These are phyloP conservation scores for Chlamydotis undulata DNA, from an alignment of 2,113 vertebrate species.

Conservation along the genomic window DNA sequence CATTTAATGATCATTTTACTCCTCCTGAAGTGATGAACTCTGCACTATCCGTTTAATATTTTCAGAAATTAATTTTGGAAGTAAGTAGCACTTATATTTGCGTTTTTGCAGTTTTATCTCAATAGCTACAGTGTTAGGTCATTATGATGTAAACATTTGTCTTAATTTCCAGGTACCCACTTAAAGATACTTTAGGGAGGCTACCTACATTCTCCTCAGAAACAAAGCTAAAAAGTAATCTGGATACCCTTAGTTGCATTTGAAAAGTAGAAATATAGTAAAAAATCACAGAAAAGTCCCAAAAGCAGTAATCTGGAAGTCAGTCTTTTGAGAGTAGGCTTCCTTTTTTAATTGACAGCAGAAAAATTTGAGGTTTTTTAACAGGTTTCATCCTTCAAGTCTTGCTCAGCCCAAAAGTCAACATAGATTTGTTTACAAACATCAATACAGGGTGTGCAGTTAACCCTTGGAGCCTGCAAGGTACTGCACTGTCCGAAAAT, in stretches of 20 bases:
- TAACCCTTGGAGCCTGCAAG: background rate
- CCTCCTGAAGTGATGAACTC: background rate
- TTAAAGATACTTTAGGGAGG: background rate
- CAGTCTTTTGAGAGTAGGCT: background rate
- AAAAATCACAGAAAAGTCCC: background rate
- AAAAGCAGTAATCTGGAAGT: background rate
- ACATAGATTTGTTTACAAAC: background rate
- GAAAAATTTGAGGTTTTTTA: background rate
- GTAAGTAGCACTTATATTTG: background rate
- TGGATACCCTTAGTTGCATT: background rate
- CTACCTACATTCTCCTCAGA: background rate
- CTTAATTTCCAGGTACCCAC: rapidly evolving
- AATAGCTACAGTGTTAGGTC: background rate
- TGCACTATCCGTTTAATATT: background rate
- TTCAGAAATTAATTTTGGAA: background rate
- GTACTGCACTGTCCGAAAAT: background rate
- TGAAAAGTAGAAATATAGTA: background rate
- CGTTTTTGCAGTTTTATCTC: background rate
- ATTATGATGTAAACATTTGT: background rate
- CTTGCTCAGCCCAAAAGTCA: background rate
- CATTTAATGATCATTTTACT: background rate
- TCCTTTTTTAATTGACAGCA: background rate
- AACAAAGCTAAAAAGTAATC: background rate
- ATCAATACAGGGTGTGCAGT: too few species aligned
- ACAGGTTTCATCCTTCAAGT: background rate